Evolutionary conservation across 2,113 vertebrate genomes (phyloP).

Genomic region (Alectura lathami): DNA sequence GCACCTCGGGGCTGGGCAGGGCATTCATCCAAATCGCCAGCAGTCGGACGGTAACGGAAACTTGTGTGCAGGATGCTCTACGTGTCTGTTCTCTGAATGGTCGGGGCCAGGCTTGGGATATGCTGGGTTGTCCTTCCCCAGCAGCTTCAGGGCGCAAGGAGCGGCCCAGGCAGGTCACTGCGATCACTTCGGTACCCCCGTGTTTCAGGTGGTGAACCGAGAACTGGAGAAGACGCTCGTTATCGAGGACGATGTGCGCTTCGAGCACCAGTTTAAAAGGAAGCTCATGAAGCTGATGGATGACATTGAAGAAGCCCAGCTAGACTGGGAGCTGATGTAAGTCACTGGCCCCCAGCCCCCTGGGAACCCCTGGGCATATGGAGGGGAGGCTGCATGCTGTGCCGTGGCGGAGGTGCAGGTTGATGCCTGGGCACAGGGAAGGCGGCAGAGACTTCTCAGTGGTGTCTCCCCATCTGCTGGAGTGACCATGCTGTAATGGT

Average conservation of each 20-base stretch:
- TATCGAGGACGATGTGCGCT: constrained; percentile 94
- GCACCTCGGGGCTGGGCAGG: background rate
- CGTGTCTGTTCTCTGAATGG: rapidly evolving
- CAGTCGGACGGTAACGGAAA: background rate
- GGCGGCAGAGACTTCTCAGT: background rate
- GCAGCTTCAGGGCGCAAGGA: background rate
- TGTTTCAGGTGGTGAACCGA: constrained; percentile 82
- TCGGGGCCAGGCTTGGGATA: background rate
- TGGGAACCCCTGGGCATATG: rapidly evolving
- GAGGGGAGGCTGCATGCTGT: background rate
- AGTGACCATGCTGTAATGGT: rapidly evolving
- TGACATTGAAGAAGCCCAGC: constrained; percentile 80
- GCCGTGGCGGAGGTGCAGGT: rapidly evolving
- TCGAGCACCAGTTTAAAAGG: constrained; percentile 92
- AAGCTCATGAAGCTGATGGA: constrained; percentile 88
- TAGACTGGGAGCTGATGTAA: constrained; percentile 99
- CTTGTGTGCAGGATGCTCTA: background rate
- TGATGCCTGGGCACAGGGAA: background rate
- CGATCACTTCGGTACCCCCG: background rate
- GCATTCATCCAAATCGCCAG: background rate
- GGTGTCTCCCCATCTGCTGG: background rate
- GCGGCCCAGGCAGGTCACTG: rapidly evolving
- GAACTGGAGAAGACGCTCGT: constrained; percentile 86
- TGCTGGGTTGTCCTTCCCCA: background rate
- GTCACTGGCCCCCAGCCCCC: background rate